Evolutionary conservation across 2,113 vertebrate species (phyloP).

Genomic region (Pyrgilauda ruficollis): DNA sequence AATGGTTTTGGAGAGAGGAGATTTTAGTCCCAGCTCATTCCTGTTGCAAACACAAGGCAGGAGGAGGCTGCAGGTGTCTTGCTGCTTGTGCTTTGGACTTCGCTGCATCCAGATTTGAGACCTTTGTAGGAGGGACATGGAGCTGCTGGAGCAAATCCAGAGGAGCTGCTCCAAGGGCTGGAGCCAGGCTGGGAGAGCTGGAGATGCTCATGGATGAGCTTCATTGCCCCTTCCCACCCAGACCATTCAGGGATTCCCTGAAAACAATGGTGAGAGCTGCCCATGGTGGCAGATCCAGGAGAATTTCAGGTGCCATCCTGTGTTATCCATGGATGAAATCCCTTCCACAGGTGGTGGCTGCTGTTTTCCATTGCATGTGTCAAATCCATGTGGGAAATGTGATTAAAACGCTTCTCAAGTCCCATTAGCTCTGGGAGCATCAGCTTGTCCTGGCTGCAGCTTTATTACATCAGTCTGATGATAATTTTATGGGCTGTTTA

Average conservation of each 20-base stretch:
- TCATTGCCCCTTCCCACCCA: background rate
- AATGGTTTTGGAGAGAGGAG: background rate
- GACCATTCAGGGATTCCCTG: background rate
- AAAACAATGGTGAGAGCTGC: background rate
- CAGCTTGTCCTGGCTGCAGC: background rate
- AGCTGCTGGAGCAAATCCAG: background rate
- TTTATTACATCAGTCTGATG: background rate
- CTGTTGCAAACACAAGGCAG: background rate
- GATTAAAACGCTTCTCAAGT: background rate
- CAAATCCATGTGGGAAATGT: rapidly evolving
- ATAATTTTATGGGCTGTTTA: background rate
- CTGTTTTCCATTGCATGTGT: background rate
- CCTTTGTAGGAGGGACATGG: background rate
- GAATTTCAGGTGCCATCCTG: background rate
- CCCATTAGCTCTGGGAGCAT: background rate
- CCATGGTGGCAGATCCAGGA: background rate
- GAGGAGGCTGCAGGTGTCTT: background rate
- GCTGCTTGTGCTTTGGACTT: background rate
- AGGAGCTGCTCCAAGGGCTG: background rate
- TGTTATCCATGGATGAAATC: background rate
- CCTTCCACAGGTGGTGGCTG: background rate
- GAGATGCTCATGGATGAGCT: rapidly evolving
- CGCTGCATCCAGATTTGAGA: background rate
- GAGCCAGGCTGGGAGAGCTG: background rate
- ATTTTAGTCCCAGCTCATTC: background rate